phyloP scores from a whole-genome alignment of 2,888 invertebrate genomes.

The Polyommatus iphigenia region DNA sequence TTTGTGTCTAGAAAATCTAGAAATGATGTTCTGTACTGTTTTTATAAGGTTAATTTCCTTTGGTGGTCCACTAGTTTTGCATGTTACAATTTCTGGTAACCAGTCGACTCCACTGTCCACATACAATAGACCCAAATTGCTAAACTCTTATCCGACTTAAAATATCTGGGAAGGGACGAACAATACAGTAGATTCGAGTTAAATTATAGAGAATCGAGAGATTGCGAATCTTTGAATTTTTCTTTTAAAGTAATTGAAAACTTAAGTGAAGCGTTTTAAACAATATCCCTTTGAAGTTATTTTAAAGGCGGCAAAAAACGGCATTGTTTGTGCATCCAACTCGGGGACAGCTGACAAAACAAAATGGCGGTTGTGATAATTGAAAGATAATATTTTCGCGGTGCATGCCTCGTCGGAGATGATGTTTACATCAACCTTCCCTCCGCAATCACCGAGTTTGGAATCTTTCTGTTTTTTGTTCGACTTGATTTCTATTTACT shows the following conservation, averaged over 20 bases:
- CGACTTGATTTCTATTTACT: neutral
- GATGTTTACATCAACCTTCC: conserved; percentile 2
- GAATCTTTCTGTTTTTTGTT: conserved; percentile 2
- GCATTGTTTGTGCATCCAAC: conserved; percentile 12
- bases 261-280: neutral
- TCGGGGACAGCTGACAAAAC: conserved; percentile 38
- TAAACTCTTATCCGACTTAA: neutral
- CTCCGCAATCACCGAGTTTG: conserved; percentile 2
- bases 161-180: neutral
- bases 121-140: conserved; percentile 6
- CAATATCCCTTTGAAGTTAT: conserved; percentile 24
- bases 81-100: neutral
- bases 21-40: neutral
- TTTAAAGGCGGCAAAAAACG: neutral
- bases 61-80: neutral
- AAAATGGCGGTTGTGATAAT: conserved; percentile 41
- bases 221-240: conserved; percentile 7
- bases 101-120: neutral
- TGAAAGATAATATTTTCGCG: conserved; percentile 43
- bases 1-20: neutral
- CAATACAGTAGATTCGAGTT: neutral
- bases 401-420: conserved; percentile 36
- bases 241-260: neutral
- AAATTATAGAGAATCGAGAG: neutral
- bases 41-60: neutral